Evolutionary conservation across 1,140 invertebrate genomes (phyloP).

Genomic region (Penaeus vannamei): DNA sequence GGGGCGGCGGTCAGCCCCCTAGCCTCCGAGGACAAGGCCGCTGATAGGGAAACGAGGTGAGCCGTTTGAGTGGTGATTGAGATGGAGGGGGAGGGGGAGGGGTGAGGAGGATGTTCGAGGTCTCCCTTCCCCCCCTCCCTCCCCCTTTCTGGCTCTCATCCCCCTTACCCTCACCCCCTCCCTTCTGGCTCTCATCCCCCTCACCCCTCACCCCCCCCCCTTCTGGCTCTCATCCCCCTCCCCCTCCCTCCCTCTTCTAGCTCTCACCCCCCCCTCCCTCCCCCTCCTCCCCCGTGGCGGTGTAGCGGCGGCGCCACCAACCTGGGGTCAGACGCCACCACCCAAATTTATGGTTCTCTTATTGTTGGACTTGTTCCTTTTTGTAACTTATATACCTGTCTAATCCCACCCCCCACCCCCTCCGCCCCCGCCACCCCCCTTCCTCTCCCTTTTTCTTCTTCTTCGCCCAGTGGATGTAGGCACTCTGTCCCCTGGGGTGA

Average conservation of each 20-base stretch:
- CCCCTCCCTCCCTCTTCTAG: too few species aligned
- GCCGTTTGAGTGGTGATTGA: not conserved
- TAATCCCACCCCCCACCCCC: not conserved
- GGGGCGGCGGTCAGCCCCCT: not conserved
- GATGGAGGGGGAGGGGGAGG: not conserved
- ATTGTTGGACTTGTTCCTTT: constrained; percentile 34
- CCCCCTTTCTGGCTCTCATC: too few species aligned
- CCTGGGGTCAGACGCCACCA: constrained; percentile 49
- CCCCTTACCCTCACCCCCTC: too few species aligned
- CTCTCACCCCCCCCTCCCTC: too few species aligned
- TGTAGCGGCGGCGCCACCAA: constrained; percentile 27
- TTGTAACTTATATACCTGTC: constrained; percentile 43
- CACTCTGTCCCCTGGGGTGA: too few species aligned
- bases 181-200: too few species aligned
- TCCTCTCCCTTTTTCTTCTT: not conserved
- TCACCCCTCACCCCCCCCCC: too few species aligned
- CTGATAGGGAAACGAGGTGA: too few species aligned
- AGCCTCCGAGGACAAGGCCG: too few species aligned
- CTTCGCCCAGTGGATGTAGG: not conserved
- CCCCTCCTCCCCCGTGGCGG: too few species aligned
- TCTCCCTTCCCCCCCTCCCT: too few species aligned
- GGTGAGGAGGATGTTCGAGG: constrained; percentile 8
- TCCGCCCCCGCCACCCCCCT: not conserved
- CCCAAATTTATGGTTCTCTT: constrained; percentile 47
- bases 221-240: too few species aligned